Evolutionary conservation across 2,888 invertebrate genomes (phyloP), one percentile per base, ranked within the genome.

Genomic region (Eristalinus aeneus): DNA sequence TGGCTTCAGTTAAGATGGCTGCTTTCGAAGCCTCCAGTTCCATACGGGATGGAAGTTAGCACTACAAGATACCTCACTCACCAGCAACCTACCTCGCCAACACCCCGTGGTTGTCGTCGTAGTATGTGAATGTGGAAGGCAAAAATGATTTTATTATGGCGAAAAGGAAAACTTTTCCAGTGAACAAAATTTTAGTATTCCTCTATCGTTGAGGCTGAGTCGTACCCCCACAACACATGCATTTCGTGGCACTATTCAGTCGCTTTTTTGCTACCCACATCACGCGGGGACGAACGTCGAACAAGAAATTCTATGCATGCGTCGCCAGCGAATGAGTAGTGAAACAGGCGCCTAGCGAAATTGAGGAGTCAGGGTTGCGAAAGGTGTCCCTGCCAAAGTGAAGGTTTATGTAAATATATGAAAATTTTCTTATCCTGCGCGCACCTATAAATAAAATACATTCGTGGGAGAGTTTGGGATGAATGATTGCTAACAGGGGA

Each of bases 401-500:
- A 71, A 64, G 69, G 54, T 77, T 31, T 71, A 77, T 77, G 69
- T 63, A 77, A 64, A 71, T 77, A 64, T 71, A 64, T 31, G 77
- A 71, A 77, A 68, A 36, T 56, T 63, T 77, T 63, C 69, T 63
- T 77, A 71, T 77, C 56, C 64, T 63, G 69, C 31, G 64, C 77
- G 77, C 77, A 77, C 77, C 77, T 77, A 77, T 69, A 77, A 77
- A 77, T 77, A 71, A 77, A 69, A 77, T 77, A 69, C 69, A 77
- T 71, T 71, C 63, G 36, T 31, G 32, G 63, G 31, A 69, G 63
- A 71, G 69, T 77, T 64, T 58, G 64, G 69, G 77, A 77, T 64
- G 77, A 77, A 77, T 69, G 77, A 69, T 77, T 77, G 69, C 69
- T 77, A 69, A 56, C 69, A 64, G 63, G 69, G 77, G 69, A 69